Evolutionary conservation across 1,140 invertebrate genomes (phyloP), one percentile per base, ranked within the genome.

Genomic region (Theocolax elegans): DNA sequence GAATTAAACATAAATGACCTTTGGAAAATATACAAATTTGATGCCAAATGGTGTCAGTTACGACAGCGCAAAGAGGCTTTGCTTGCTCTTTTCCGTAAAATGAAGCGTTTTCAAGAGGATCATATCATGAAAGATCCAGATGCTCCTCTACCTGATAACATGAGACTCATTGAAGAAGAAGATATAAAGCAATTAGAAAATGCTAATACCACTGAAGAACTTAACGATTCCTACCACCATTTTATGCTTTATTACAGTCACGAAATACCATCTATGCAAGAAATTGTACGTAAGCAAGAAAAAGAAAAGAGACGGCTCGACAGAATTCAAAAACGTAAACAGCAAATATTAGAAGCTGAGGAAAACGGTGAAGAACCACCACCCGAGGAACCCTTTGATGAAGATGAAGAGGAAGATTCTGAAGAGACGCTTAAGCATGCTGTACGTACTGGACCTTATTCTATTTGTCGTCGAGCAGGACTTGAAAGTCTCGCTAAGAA

Each of bases 31-130:
- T 99, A 97, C 82, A 94, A 95, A 76, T 97, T 90, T 81, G 97
- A 99, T 87, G 96, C 95, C 42, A 97, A 96, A 88, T 99, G 97
- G 96, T 98, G 96, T 81, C 95, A 97, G 80, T 82, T 99, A 31
- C 90, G 92, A 73, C 89, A 90, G n/a, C 88, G 97, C 0, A 98
- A 98, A 79, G 89, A 91, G 65, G 96, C 95, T 76, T 80, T 99
- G 0, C 81, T 93, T 3, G 88, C 89, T 49, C 83, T 99, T 3
- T 94, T 98, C 80, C 91, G 95, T 76, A 97, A 96, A 75, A 98
- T 99, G 96, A 90, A 94, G 29, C 91, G 92, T 13, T 98, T 93
- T 83, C 97, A 99, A 81, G 83, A 92, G 59, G 95, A 97, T 71
- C 89, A 92, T 56, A 88, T 98, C 3, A 94, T 94, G 88, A 89